Base-by-base conservation (phyloP, 2,797 vertebrate genomes). In the Dallia pectoralis region DNA sequence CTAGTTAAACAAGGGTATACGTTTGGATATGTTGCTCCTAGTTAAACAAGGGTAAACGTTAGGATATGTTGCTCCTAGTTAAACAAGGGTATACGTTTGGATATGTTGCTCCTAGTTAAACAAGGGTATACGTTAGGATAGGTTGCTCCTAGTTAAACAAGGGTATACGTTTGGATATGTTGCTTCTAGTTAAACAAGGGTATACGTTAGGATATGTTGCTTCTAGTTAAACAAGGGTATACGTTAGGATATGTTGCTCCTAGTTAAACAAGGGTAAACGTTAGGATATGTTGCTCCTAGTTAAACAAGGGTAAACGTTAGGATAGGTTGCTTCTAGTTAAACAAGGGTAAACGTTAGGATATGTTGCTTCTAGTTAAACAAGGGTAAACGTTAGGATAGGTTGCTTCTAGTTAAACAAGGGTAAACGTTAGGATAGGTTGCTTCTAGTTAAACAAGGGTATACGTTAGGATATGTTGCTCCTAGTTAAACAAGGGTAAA, bases 81-180 rank as follows among this genome's bases (percentile, higher is more conserved):
- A 25, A 59, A 59, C 25, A 98, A 93, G 98, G 97, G 97, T 99
- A 92, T 79, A 87, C 83, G 19, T 9, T 59, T 44, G n/a, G 44
- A 27, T 27, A 59, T 59, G 22, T 27, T 59, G 53, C 53, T 25
- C 3, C 53, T 59, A 22, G 53, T 59, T 59, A 25, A 59, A 59
- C 25, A 98, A 93, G 98, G 97, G 97, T 99, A 92, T 79, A 87
- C 83, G 19, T 9, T 59, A 32, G n/a, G 44, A 27, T 27, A 59
- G 25, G 22, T 27, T 59, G 53, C 53, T 25, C 3, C 53, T 59
- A 22, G 53, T 59, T 59, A 25, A 59, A 59, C 25, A 98, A 93
- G 98, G 97, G 97, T 99, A 92, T 79, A 87, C 83, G 19, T 9
- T 59, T 44, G n/a, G 44, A 27, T 27, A 59, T 59, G 22, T 27